Evolutionary conservation across 2,888 invertebrate genomes (phyloP).

Genomic region (Charanyca ferruginea): DNA sequence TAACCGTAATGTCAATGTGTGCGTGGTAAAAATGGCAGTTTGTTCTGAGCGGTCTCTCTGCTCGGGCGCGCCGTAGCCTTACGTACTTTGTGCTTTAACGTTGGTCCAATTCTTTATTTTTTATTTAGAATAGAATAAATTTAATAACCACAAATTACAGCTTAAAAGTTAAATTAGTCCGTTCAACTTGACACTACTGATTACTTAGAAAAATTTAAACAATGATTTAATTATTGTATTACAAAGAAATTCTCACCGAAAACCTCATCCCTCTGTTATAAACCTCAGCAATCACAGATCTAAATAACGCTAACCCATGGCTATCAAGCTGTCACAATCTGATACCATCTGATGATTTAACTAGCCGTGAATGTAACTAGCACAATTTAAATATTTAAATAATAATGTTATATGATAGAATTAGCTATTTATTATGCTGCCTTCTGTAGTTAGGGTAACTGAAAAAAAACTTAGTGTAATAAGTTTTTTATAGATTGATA

Average conservation of each 20-base stretch:
- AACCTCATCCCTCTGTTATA: slow-evolving; percentile 13
- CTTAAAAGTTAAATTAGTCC: too few species aligned
- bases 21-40: too few species aligned
- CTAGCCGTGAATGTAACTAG: slow-evolving; percentile 18
- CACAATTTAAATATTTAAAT: slow-evolving; percentile 7
- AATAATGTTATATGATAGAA: neutral
- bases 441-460: neutral
- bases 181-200: neutral
- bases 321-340: slow-evolving; percentile 41
- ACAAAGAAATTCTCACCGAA: slow-evolving; percentile 8
- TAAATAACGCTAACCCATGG: slow-evolving; percentile 32
- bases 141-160: neutral
- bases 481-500: too few species aligned
- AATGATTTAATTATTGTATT: neutral
- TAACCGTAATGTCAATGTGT: too few species aligned
- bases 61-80: too few species aligned
- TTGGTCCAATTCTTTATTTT: neutral
- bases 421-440: neutral
- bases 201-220: neutral
- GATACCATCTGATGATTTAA: slow-evolving; percentile 54
- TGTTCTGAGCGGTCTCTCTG: too few species aligned
- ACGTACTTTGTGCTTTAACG: neutral
- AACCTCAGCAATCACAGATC: slow-evolving; percentile 25
- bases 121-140: neutral
- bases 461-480: too few species aligned